phyloP scores from a whole-genome alignment of 2,113 vertebrate genomes.

The Callaeas wilsoni region DNA sequence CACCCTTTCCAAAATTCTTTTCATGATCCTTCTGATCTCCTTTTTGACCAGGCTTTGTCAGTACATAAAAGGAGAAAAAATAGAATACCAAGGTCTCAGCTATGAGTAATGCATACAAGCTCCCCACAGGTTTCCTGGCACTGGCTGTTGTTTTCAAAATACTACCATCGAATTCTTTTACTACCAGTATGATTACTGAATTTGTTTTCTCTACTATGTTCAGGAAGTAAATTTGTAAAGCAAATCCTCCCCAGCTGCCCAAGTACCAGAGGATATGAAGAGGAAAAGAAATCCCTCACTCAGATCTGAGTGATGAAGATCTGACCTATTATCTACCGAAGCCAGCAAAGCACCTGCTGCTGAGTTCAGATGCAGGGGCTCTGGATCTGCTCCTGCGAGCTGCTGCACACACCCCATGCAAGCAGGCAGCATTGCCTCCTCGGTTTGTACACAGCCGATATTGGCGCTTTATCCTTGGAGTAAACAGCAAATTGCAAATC shows the following conservation, averaged over 20 bases:
- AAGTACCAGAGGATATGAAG: background rate
- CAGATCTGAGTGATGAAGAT: background rate
- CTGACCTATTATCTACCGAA: background rate
- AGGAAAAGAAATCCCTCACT: background rate
- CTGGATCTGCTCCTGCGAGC: background rate
- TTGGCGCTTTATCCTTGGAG: background rate
- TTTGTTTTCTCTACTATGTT: background rate
- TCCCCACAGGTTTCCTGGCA: background rate
- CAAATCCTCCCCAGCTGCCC: background rate
- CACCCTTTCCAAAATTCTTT: background rate
- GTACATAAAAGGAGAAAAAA: background rate
- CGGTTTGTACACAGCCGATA: background rate
- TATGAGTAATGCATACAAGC: background rate
- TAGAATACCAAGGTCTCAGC: background rate
- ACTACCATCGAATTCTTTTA: background rate
- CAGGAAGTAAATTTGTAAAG: background rate
- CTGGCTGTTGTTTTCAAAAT: background rate
- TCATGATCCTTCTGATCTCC: background rate
- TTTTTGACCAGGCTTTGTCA: background rate
- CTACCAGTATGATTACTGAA: background rate
- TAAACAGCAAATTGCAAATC: background rate
- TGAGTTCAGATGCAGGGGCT: background rate
- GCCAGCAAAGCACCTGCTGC: background rate
- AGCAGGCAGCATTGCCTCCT: background rate
- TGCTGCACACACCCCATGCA: accelerated